Conservation (phyloP, 1,140 invertebrate genomes). For the Temnothorax longispinosus region DNA sequence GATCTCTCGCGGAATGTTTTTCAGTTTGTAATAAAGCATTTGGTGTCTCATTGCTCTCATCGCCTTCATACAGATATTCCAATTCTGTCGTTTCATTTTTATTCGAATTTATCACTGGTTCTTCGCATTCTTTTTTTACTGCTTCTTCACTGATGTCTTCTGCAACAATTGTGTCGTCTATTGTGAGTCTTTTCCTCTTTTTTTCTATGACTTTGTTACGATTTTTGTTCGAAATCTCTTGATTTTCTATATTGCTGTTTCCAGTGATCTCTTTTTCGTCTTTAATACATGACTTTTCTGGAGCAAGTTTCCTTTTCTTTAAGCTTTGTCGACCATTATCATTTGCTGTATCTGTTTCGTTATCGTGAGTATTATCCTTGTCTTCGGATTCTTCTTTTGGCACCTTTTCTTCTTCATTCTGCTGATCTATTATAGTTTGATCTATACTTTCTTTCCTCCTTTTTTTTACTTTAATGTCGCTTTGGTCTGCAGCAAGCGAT, state of each 20-base stretch:
- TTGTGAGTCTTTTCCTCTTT: conserved; percentile 5
- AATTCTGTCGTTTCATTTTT: conserved; percentile 53
- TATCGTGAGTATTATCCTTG: neutral
- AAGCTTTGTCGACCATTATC: conserved; percentile 8
- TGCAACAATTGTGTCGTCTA: neutral
- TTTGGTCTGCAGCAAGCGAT: conserved; percentile 50
- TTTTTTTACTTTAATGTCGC: conserved; percentile 17
- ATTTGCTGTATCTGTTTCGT: neutral
- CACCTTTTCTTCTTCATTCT: neutral
- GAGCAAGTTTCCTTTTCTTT: conserved; percentile 52
- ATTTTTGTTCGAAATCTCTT: conserved; percentile 24
- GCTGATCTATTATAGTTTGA: neutral
- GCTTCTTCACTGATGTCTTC: neutral
- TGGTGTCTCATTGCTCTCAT: neutral
- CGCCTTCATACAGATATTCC: neutral
- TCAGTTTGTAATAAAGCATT: neutral
- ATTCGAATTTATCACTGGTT: neutral
- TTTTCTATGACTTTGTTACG: conserved; percentile 21
- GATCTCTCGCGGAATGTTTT: conserved; percentile 21
- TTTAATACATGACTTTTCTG: conserved; percentile 34
- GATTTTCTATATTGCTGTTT: conserved; percentile 15
- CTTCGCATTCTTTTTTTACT: conserved; percentile 9
- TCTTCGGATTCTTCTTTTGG: conserved; percentile 10
- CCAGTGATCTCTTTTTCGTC: conserved; percentile 43
- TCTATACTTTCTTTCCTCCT: neutral